phyloP scores from a whole-genome alignment of 2,113 vertebrate genomes.

The Pangasianodon hypophthalmus region DNA sequence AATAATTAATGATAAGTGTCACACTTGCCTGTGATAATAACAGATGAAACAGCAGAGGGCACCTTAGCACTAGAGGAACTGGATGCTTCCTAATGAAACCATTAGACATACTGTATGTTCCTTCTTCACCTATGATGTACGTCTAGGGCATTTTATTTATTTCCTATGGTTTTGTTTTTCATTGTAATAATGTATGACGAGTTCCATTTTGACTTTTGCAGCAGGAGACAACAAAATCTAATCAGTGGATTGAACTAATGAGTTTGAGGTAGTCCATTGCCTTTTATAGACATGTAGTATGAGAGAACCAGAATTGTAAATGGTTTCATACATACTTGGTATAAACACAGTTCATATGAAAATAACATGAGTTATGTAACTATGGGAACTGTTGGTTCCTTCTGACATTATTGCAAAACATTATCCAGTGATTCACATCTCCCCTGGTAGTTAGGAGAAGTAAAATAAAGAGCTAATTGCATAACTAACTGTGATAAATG shows the following conservation, averaged over 20 bases:
- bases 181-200: neutral
- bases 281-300: neutral
- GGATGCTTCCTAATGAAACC: neutral
- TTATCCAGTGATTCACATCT: neutral
- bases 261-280: neutral
- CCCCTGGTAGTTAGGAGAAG: neutral
- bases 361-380: neutral
- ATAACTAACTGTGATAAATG: neutral
- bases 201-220: too few species aligned
- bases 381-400: neutral
- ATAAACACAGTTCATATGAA: neutral
- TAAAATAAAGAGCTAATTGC: neutral
- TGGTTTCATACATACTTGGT: neutral
- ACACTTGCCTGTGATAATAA: neutral
- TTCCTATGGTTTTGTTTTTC: too few species aligned
- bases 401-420: slow-evolving; percentile 11
- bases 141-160: neutral
- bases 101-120: neutral
- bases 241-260: neutral
- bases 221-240: neutral
- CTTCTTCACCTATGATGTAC: too few species aligned
- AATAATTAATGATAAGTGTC: neutral
- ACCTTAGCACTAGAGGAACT: neutral
- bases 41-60: slow-evolving; percentile 9
- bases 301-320: neutral